These are phyloP conservation scores for Drosophila pachea DNA, from an alignment of 1,140 invertebrate species.

Conservation along the genomic window DNA sequence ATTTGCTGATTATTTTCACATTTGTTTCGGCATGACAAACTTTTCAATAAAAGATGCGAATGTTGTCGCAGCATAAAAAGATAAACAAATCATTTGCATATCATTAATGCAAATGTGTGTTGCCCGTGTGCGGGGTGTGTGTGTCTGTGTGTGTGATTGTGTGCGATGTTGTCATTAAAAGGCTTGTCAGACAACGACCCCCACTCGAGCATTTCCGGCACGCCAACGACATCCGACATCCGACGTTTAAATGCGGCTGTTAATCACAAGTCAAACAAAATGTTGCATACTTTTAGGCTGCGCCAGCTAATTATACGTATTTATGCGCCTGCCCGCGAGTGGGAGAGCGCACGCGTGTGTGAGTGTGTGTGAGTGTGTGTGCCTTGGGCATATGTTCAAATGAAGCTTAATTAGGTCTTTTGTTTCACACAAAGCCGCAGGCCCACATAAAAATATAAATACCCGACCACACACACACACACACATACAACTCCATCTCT, in stretches of 20 bases:
- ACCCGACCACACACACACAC: background rate
- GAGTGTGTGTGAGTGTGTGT: slow-evolving; percentile 9
- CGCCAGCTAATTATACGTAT: slow-evolving; percentile 53
- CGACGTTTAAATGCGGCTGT: slow-evolving; percentile 49
- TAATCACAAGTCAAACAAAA: slow-evolving; percentile 71
- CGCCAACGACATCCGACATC: slow-evolving; percentile 16
- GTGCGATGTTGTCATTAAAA: slow-evolving; percentile 50
- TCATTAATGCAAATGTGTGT: slow-evolving; percentile 66
- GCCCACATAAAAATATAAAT: slow-evolving; percentile 19
- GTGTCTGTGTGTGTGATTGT: slow-evolving; percentile 8
- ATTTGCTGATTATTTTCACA: slow-evolving; percentile 66
- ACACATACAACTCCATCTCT: background rate
- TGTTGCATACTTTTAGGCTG: slow-evolving; percentile 58
- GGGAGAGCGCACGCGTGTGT: slow-evolving; percentile 6
- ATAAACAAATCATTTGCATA: slow-evolving; percentile 73
- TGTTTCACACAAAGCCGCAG: slow-evolving; percentile 44
- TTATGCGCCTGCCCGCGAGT: slow-evolving; percentile 24
- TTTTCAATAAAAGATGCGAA: slow-evolving; percentile 65
- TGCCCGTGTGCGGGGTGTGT: slow-evolving; percentile 14
- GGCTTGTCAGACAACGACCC: slow-evolving; percentile 50
- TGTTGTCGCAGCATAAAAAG: slow-evolving; percentile 57
- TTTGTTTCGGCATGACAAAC: slow-evolving; percentile 51
- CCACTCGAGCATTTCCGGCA: slow-evolving; percentile 4
- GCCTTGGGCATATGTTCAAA: slow-evolving; percentile 37
- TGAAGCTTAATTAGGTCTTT: slow-evolving; percentile 50